A percentile compares a stretch with the other conserved stretches of the same genome.
These are phyloP conservation scores for Goniozus legneri DNA, from an alignment of 1,140 invertebrate species.

Conservation along the genomic window DNA sequence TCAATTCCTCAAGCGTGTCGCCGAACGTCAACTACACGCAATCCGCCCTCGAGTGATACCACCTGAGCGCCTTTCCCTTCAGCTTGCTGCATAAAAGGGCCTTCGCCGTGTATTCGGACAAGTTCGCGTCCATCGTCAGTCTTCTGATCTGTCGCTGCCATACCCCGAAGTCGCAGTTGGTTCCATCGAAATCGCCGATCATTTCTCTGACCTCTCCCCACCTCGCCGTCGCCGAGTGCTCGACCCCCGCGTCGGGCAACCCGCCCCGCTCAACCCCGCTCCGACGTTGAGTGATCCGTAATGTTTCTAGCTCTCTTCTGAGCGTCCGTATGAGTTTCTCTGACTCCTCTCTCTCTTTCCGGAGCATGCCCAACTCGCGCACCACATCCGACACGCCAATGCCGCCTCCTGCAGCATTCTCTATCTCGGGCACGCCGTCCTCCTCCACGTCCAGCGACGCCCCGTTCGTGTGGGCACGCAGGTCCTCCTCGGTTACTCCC, in stretches of 20 bases:
- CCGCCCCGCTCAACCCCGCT: too few species aligned
- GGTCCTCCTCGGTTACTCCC: too few species aligned
- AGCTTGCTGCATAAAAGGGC: neutral
- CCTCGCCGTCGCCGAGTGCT: neutral
- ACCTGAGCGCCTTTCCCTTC: slow-evolving; percentile 5
- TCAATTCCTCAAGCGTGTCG: neutral
- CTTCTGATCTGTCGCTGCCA: slow-evolving; percentile 14
- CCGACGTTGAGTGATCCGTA: neutral
- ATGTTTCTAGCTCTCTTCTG: slow-evolving; percentile 3
- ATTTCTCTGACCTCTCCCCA: slow-evolving; percentile 10
- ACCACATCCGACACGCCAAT: too few species aligned
- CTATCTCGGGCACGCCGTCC: too few species aligned
- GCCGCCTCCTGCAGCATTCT: too few species aligned
- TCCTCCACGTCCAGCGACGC: too few species aligned
- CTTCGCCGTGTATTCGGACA: slow-evolving; percentile 10
- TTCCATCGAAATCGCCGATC: slow-evolving; percentile 13
- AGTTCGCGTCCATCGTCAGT: slow-evolving; percentile 3
- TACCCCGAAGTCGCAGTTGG: neutral
- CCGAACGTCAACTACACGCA: neutral
- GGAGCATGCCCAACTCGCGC: slow-evolving; percentile 2
- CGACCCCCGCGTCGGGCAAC: neutral
- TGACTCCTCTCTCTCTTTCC: neutral
- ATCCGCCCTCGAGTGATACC: slow-evolving; percentile 12
- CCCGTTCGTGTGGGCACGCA: too few species aligned
- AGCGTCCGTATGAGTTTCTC: slow-evolving; percentile 7